Percentiles rank a stretch among this genome's conserved stretches.
Evolutionary conservation across 1,140 invertebrate species (phyloP).

Genomic region (Dendroctonus valens): DNA sequence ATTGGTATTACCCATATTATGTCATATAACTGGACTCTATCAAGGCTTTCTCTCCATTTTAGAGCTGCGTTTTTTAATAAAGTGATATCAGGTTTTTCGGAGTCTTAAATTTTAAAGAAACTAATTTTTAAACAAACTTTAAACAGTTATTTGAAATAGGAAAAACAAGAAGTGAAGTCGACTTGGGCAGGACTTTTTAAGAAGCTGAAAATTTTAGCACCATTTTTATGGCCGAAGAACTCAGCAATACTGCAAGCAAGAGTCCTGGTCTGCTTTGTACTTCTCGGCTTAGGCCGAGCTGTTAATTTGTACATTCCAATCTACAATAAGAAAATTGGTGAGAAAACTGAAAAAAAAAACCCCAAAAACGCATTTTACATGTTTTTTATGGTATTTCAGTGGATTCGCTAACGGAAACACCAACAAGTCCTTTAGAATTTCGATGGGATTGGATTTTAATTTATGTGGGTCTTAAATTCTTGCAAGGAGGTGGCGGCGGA

Average conservation of each 20-base stretch:
- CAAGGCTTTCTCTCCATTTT: too few species aligned
- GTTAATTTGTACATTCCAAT: conserved; percentile 93
- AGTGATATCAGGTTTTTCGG: too few species aligned
- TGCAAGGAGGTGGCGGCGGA: conserved; percentile 88
- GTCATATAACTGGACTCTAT: too few species aligned
- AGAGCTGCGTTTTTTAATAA: too few species aligned
- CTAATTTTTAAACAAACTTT: conserved; percentile 5
- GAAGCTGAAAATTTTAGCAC: conserved; percentile 77
- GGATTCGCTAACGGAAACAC: conserved; percentile 63
- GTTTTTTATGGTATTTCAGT: background rate
- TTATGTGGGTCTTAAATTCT: conserved; percentile 84
- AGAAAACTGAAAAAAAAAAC: conserved; percentile 24
- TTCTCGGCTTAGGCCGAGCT: conserved; percentile 77
- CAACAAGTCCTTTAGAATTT: conserved; percentile 56
- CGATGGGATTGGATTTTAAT: conserved; percentile 87
- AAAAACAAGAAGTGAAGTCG: conserved; percentile 60
- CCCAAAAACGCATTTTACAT: too few species aligned
- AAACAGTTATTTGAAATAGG: conserved; percentile 46
- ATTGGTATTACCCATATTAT: too few species aligned
- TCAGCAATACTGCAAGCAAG: conserved; percentile 72
- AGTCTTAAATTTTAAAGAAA: too few species aligned
- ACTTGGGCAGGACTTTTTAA: conserved; percentile 75
- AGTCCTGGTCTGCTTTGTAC: conserved; percentile 79
- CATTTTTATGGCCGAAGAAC: conserved; percentile 92
- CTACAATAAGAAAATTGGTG: conserved; percentile 86